Conservation (phyloP, 2,113 vertebrate genomes). For the Gila orcuttii region DNA sequence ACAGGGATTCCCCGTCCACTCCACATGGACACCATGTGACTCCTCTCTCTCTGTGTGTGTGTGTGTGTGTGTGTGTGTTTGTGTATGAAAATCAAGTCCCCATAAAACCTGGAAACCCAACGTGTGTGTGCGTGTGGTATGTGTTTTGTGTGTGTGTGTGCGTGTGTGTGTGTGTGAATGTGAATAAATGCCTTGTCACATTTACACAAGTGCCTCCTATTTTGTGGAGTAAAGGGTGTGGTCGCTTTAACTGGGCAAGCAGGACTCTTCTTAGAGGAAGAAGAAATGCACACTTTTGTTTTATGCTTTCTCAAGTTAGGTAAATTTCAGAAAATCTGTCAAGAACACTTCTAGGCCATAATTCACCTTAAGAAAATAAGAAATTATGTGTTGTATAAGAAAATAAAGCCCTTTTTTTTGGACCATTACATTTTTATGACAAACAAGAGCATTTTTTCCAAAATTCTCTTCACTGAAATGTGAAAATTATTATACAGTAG, state of each 20-base stretch:
- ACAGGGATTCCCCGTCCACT: conserved; percentile 73
- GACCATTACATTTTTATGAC: background rate
- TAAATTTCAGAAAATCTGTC: background rate
- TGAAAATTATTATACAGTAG: background rate
- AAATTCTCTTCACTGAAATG: background rate
- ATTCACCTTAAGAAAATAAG: background rate
- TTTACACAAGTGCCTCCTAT: background rate
- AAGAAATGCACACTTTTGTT: background rate
- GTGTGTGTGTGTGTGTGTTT: conserved; percentile 26
- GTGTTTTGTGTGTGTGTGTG: conserved; percentile 1
- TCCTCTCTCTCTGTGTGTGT: conserved; percentile 3
- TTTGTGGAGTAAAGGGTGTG: background rate
- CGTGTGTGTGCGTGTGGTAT: conserved; percentile 8
- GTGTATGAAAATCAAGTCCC: background rate
- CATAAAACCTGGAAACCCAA: no score
- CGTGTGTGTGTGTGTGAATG: conserved; percentile 23
- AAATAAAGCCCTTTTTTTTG: background rate
- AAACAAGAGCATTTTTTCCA: background rate
- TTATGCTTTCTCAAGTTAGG: background rate
- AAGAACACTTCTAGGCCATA: background rate
- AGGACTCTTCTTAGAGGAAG: background rate
- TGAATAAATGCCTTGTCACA: background rate
- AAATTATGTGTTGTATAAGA: background rate
- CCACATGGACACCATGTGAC: background rate
- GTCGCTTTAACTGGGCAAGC: background rate